phyloP scores from a whole-genome alignment of 2,888 invertebrate species.

The Lepidocyrtoides sp. region DNA sequence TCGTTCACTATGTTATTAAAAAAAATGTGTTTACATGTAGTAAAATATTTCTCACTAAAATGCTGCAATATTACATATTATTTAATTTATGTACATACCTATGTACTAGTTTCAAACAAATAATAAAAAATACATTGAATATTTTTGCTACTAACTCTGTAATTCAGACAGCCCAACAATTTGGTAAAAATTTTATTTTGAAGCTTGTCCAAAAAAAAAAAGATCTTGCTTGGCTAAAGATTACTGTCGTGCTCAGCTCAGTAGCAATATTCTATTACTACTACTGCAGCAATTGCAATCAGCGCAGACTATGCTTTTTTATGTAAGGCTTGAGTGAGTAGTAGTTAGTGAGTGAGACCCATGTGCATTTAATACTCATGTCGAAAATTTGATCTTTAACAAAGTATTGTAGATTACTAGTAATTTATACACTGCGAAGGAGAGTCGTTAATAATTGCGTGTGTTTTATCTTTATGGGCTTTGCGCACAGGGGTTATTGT shows the following conservation, averaged over 20 bases:
- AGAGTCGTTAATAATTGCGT: not conserved
- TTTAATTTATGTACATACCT: slow-evolving; percentile 15
- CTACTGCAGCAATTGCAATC: not conserved
- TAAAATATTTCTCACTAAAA: not conserved
- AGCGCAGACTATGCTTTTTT: no score
- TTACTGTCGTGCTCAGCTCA: not conserved
- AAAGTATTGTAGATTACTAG: not conserved
- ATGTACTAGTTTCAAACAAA: not conserved
- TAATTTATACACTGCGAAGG: not conserved
- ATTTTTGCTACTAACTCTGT: no score
- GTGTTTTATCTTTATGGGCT: slow-evolving; percentile 45
- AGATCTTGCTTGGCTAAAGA: not conserved
- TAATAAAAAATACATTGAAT: not conserved
- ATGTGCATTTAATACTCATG: slow-evolving; percentile 12
- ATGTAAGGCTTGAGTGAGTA: not conserved
- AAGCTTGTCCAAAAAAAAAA: slow-evolving; percentile 62
- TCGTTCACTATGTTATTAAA: slow-evolving; percentile 4
- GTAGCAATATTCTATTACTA: not conserved
- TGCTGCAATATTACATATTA: not conserved
- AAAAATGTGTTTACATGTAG: not conserved
- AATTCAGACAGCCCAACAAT: no score
- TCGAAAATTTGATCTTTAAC: no score
- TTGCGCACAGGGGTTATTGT: slow-evolving; percentile 27
- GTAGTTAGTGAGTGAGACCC: not conserved
- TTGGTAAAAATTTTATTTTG: slow-evolving; percentile 43